Base-by-base conservation (phyloP, 1,140 invertebrate genomes). In the Drosophila tropicalis region DNA sequence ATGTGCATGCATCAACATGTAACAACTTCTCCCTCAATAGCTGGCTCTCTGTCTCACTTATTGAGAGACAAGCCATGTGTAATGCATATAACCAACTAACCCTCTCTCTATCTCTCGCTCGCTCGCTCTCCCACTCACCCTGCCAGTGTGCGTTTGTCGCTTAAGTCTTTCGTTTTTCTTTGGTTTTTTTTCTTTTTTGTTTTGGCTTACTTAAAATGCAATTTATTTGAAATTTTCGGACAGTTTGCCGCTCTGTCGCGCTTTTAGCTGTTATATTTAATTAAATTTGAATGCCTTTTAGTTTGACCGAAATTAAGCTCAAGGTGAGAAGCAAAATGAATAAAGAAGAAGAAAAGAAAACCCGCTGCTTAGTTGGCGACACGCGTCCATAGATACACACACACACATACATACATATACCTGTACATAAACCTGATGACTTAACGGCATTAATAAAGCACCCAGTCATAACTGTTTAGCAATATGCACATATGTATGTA, bases 241-340 rank as follows among this genome's bases (percentile, higher is more conserved):
- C 57, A 72, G 66, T 67, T 74, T 64, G 70, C 67, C 40, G 63
- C 65, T 75, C 58, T 76, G 72, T 75, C 65, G 73, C 72, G 56
- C 55, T 56, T 41, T 67, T 63, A 70, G 75, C 64, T 79, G 74
- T 72, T 78, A 67, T 78, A 79, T 81, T 89, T 83, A 89, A 86
- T 86, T 89, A 86, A 86, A 81, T 78, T 79, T 87, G 70, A 79
- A 77, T 71, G 81, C 71, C 77, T 85, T 70, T 78, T 66, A 55
- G 81, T 73, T 70, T 85, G 83, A 84, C 84, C 85, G 84, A 87
- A 87, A 87, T 87, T 87, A 83, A 87, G 83, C 84, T 87, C 83
- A 87, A 87, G 83, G 84, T 87, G 80, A 87, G 67, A 47, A 55
- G 51, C 66, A 54, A 64, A 67, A 58, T 40, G 22, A 3, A 9